phyloP scores from a whole-genome alignment of 1,140 invertebrate genomes.

The Copidosoma floridanum region DNA sequence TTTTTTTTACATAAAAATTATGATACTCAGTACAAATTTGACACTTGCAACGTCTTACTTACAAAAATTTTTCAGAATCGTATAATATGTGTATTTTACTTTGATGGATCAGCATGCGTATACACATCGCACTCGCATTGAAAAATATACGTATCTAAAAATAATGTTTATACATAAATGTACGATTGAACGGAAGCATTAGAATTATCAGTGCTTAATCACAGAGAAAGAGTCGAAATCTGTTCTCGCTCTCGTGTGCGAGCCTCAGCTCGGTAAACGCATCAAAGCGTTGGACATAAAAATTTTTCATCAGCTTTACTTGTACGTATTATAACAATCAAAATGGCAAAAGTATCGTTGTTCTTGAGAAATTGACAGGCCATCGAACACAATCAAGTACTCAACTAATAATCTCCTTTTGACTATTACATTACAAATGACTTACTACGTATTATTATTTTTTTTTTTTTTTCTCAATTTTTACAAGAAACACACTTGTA shows the following conservation, averaged over 20 bases:
- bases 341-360: too few relatives aligned
- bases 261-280: slow-evolving; percentile 9
- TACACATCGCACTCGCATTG: not conserved
- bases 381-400: too few relatives aligned
- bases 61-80: too few relatives aligned
- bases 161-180: slow-evolving; percentile 6
- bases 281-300: slow-evolving; percentile 22
- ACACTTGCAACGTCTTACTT: too few relatives aligned
- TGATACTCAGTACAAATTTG: too few relatives aligned
- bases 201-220: slow-evolving; percentile 4
- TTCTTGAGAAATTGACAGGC: too few relatives aligned
- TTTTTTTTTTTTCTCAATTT: too few relatives aligned
- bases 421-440: not conserved
- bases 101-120: too few relatives aligned
- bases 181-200: not conserved
- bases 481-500: too few relatives aligned
- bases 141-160: slow-evolving; percentile 1
- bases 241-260: slow-evolving; percentile 5
- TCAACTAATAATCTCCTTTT: not conserved
- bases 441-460: not conserved
- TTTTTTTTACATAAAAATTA: too few relatives aligned
- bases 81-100: too few relatives aligned
- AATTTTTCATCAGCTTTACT: slow-evolving; percentile 9
- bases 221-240: slow-evolving; percentile 5
- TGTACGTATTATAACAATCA: too few relatives aligned